These are phyloP conservation scores for Spinus olivaceus DNA, from an alignment of 2,797 vertebrate genomes.

Conservation along the genomic window DNA sequence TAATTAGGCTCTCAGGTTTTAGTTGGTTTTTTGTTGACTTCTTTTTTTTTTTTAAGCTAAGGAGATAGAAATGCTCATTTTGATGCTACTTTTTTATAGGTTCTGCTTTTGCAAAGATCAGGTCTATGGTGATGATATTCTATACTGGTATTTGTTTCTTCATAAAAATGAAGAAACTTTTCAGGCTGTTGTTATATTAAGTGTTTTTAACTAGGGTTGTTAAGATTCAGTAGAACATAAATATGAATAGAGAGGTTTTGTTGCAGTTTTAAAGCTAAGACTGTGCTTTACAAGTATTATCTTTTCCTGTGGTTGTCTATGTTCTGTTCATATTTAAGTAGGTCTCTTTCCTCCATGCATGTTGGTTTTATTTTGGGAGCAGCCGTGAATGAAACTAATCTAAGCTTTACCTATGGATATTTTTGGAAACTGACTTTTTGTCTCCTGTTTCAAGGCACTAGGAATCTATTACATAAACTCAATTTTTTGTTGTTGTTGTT, in stretches of 20 bases:
- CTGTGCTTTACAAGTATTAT: background rate
- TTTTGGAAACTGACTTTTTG: background rate
- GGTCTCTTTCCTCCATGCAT: background rate
- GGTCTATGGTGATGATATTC: background rate
- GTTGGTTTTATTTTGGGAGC: background rate
- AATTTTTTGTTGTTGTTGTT: background rate
- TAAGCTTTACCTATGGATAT: background rate
- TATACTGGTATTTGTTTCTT: background rate
- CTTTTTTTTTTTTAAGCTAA: fast-evolving
- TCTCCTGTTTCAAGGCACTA: background rate
- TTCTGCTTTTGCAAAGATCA: background rate
- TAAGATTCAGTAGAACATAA: background rate
- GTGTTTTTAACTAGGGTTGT: background rate
- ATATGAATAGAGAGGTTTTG: background rate
- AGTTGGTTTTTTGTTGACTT: background rate
- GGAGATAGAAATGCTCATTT: too few species aligned
- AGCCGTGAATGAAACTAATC: background rate
- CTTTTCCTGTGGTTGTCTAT: background rate
- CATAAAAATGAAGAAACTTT: background rate
- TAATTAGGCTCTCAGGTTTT: background rate
- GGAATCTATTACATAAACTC: background rate
- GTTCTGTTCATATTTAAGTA: background rate
- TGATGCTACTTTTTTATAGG: background rate
- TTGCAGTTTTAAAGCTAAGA: background rate
- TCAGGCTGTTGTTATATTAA: background rate